phyloP scores from a whole-genome alignment of 2,797 vertebrate species.

The Rhyacichthys aspro region DNA sequence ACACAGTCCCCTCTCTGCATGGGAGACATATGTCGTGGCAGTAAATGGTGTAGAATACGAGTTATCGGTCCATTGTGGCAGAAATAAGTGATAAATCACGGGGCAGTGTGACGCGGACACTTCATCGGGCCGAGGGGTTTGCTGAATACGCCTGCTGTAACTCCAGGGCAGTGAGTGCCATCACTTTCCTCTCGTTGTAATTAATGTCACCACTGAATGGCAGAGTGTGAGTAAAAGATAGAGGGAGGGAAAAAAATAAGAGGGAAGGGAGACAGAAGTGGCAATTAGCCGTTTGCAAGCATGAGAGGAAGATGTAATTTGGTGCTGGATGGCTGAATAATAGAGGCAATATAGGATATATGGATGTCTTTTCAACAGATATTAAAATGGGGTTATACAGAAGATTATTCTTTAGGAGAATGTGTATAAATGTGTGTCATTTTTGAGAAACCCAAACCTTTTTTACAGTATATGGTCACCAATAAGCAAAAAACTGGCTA shows the following conservation, averaged over 20 bases:
- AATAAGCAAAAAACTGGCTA: no score
- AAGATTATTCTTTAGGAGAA: neutral
- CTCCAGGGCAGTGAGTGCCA: constrained; percentile 51
- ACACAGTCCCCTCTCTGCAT: constrained; percentile 13
- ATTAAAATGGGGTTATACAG: constrained; percentile 10
- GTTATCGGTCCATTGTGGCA: constrained; percentile 54
- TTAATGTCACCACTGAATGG: constrained; percentile 61
- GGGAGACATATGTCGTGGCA: constrained; percentile 29
- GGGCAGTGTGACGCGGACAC: constrained; percentile 49
- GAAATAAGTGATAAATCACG: constrained; percentile 69
- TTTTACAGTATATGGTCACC: no score
- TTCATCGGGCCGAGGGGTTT: constrained; percentile 56
- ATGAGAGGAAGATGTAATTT: constrained; percentile 43
- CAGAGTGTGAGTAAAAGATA: constrained; percentile 30
- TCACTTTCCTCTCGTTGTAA: constrained; percentile 58
- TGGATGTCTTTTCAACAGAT: constrained; percentile 12
- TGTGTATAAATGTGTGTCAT: no score
- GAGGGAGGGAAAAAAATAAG: constrained; percentile 22
- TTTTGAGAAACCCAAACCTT: no score
- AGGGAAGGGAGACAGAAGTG: constrained; percentile 37
- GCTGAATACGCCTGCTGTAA: constrained; percentile 57
- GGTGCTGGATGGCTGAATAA: constrained; percentile 20
- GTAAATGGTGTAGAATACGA: constrained; percentile 45
- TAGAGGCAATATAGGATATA: constrained; percentile 8
- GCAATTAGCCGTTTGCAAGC: constrained; percentile 43